Percentiles rank a stretch among this genome's conserved stretches.
phyloP scores from a whole-genome alignment of 2,888 invertebrate genomes.

The Dasypolia templi region DNA sequence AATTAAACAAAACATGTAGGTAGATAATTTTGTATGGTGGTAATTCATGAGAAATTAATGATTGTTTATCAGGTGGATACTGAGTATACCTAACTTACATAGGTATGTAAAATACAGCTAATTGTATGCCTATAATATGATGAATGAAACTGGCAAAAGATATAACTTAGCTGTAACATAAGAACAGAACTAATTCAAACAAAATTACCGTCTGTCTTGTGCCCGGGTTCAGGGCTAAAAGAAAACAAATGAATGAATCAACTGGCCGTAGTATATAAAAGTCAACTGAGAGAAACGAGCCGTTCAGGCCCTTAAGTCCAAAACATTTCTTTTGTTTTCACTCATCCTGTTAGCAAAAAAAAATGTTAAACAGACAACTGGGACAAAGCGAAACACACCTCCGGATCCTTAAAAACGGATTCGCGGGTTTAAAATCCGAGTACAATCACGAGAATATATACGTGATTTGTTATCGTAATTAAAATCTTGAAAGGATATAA shows the following conservation, averaged over 20 bases:
- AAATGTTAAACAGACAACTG: slow-evolving; percentile 30
- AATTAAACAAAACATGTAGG: neutral
- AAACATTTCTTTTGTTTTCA: slow-evolving; percentile 50
- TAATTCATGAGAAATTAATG: neutral
- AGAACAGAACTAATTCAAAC: slow-evolving; percentile 30
- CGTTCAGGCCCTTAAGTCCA: slow-evolving; percentile 58
- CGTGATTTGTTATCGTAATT: too few species aligned
- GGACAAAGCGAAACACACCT: slow-evolving; percentile 40
- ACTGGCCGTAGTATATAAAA: slow-evolving; percentile 42
- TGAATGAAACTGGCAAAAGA: neutral
- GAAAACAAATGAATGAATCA: slow-evolving; percentile 45
- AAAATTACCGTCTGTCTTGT: slow-evolving; percentile 26
- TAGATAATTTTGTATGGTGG: neutral
- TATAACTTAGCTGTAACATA: neutral
- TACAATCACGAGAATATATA: neutral
- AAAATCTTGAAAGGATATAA: too few species aligned
- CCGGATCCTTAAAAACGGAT: slow-evolving; percentile 50
- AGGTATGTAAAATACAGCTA: neutral
- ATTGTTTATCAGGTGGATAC: neutral
- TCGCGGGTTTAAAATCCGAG: slow-evolving; percentile 59
- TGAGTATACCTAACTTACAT: neutral
- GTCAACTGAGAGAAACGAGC: slow-evolving; percentile 42
- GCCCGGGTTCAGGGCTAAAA: slow-evolving; percentile 19
- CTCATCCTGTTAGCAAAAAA: slow-evolving; percentile 49
- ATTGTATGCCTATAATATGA: neutral